phyloP scores from a whole-genome alignment of 1,140 invertebrate species.

The Hyphantria cunea region DNA sequence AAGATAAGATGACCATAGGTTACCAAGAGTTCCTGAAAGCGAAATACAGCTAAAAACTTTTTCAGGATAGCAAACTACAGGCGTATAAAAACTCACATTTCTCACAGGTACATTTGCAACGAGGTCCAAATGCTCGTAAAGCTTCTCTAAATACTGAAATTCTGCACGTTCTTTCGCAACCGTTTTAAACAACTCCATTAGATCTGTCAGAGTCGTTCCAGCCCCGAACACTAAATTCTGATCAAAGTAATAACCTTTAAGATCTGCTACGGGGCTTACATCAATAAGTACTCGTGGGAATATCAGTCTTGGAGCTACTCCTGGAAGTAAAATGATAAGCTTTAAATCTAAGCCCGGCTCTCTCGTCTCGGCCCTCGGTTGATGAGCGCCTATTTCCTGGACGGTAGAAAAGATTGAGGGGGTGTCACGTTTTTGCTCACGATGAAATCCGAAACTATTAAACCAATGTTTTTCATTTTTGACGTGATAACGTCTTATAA shows the following conservation, averaged over 20 bases:
- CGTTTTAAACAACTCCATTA: constrained; percentile 83
- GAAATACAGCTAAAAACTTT: no score
- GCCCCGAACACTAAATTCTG: constrained; percentile 84
- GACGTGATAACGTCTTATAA: no score
- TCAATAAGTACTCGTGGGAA: constrained; percentile 85
- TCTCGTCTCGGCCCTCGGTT: no score
- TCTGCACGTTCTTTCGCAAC: constrained; percentile 55
- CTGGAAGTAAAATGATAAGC: constrained; percentile 39
- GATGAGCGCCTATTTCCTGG: no score
- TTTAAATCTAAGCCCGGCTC: no score
- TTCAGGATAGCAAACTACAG: background rate
- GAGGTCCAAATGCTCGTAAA: constrained; percentile 85
- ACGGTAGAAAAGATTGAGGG: no score
- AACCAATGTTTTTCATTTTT: no score
- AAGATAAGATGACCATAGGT: no score
- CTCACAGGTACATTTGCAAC: constrained; percentile 86
- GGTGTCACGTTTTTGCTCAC: no score
- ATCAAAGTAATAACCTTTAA: constrained; percentile 85
- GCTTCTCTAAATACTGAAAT: constrained; percentile 81
- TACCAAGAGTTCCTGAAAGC: no score
- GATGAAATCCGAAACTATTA: no score
- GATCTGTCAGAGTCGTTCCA: constrained; percentile 84
- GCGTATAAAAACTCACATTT: constrained; percentile 81
- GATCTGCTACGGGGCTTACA: constrained; percentile 82
- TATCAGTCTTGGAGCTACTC: constrained; percentile 52